phyloP scores from a whole-genome alignment of 2,113 vertebrate species.

The Telmatochromis sp. region DNA sequence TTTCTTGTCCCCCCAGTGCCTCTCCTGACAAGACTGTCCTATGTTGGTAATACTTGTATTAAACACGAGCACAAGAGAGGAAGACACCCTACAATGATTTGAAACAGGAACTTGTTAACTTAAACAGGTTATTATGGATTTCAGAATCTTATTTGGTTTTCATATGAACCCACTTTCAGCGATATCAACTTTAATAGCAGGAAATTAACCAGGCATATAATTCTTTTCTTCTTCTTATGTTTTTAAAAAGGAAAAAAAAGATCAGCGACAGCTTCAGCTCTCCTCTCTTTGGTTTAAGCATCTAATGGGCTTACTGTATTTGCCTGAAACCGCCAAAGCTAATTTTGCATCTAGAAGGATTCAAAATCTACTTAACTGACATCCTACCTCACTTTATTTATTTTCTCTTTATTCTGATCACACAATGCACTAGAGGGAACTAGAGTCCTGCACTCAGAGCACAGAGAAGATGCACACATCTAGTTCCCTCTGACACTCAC shows the following conservation, averaged over 20 bases:
- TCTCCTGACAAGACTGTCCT: neutral
- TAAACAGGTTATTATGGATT: neutral
- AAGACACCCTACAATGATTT: neutral
- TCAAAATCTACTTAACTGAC: neutral
- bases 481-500: neutral
- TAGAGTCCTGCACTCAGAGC: neutral
- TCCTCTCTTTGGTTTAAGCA: neutral
- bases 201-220: fast-evolving
- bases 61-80: neutral
- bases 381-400: neutral
- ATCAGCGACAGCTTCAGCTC: neutral
- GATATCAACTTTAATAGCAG: neutral
- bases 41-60: neutral
- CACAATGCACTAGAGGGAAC: neutral
- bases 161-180: neutral
- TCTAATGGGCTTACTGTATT: neutral
- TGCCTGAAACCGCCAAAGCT: neutral
- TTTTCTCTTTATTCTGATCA: neutral
- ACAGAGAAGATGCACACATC: neutral
- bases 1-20: neutral
- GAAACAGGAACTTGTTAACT: neutral
- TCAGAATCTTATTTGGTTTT: neutral
- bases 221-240: neutral
- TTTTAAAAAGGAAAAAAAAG: neutral
- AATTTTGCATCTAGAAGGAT: neutral